Conservation (phyloP, 1,140 invertebrate genomes). For the Reticulitermes speratus region DNA sequence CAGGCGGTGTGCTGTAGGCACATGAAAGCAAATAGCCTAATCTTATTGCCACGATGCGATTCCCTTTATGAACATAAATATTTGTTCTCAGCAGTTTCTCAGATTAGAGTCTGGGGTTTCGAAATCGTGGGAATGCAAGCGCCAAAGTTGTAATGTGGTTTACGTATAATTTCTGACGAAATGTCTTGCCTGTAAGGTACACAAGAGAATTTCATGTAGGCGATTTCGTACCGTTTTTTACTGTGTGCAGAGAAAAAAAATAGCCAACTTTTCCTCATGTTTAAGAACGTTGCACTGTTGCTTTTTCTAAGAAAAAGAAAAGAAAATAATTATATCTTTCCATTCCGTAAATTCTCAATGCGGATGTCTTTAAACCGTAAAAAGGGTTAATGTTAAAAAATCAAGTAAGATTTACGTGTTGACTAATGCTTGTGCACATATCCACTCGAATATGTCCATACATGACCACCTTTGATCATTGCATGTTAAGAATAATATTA, state of each 20-base stretch:
- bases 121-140: neutral
- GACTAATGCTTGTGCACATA: conserved; percentile 11
- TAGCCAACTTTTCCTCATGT: neutral
- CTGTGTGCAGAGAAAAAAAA: conserved; percentile 3
- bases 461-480: neutral
- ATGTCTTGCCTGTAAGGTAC: neutral
- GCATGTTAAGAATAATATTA: neutral
- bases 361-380: neutral
- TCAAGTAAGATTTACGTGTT: neutral
- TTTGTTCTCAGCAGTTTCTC: neutral
- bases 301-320: neutral
- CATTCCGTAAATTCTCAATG: neutral
- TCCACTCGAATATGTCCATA: neutral
- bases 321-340: neutral
- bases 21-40: neutral
- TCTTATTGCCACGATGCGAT: neutral
- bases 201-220: neutral
- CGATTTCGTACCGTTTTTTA: conserved; percentile 27
- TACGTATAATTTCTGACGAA: neutral
- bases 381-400: neutral
- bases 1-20: neutral
- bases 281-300: neutral
- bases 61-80: neutral
- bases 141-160: neutral
- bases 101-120: neutral